These are phyloP conservation scores for Macaria liturata DNA, from an alignment of 2,888 invertebrate genomes.

Conservation along the genomic window DNA sequence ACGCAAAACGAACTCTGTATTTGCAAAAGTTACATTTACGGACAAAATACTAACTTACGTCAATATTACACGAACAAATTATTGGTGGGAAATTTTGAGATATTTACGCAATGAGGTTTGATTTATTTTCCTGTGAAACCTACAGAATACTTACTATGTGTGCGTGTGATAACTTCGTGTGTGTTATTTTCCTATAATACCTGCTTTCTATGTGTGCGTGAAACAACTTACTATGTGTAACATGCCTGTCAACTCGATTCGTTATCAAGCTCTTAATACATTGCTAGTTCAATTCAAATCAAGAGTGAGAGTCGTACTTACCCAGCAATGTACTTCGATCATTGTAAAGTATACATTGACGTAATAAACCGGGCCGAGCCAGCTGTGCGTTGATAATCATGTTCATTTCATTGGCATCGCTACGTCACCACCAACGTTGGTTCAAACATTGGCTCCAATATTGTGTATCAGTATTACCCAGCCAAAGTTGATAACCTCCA, in stretches of 20 bases:
- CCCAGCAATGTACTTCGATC: constrained; percentile 39
- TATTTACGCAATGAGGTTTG: not conserved
- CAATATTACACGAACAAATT: no score
- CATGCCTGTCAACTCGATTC: not conserved
- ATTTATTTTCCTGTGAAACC: constrained; percentile 10
- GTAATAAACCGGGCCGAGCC: constrained; percentile 41
- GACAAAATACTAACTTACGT: no score
- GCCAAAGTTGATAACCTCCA: constrained; percentile 15
- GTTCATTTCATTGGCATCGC: constrained; percentile 66
- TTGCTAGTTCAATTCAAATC: constrained; percentile 1
- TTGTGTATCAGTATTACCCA: constrained; percentile 13
- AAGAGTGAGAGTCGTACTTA: constrained; percentile 3
- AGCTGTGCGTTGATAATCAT: constrained; percentile 73
- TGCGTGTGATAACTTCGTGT: constrained; percentile 22
- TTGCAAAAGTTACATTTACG: no score
- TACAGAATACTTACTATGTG: constrained; percentile 19
- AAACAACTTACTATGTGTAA: constrained; percentile 19
- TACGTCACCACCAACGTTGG: constrained; percentile 50
- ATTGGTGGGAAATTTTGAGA: not conserved
- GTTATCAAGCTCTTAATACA: constrained; percentile 2
- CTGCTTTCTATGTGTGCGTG: constrained; percentile 25
- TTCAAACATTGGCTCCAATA: constrained; percentile 13
- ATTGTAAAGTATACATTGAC: constrained; percentile 19
- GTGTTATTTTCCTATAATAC: constrained; percentile 10
- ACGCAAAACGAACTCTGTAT: no score